Conservation (phyloP, 2,888 invertebrate species). For the Odontothrips loti region DNA sequence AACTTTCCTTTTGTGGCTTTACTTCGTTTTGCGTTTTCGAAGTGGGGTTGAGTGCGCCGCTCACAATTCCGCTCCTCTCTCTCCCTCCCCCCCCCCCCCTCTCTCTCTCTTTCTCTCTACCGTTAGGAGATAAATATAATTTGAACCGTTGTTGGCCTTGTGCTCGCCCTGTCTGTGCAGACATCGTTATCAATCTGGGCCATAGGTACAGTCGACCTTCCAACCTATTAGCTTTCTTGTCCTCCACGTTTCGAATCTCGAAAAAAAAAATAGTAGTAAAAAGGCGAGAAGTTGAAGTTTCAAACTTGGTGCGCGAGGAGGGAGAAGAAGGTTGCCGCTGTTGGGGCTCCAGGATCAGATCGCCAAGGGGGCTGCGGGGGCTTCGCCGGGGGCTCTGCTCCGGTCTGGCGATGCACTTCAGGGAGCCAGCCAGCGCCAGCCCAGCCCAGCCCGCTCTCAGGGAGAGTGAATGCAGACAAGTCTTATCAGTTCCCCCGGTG, state of each 20-base stretch:
- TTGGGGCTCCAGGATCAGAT: not conserved
- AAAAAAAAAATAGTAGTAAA: too few species aligned
- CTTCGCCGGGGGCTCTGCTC: not conserved
- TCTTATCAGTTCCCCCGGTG: not conserved
- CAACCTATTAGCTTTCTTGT: too few species aligned
- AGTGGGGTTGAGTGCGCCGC: not conserved
- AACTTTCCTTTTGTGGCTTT: conserved; percentile 17
- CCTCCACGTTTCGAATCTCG: too few species aligned
- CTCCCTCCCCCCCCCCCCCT: not conserved
- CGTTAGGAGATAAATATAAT: conserved; percentile 6
- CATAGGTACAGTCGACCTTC: too few species aligned
- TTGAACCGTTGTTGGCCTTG: not conserved
- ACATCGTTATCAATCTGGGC: too few species aligned
- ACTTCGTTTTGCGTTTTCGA: conserved; percentile 24
- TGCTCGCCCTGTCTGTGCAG: not conserved
- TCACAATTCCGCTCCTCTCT: not conserved
- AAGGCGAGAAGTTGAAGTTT: too few species aligned
- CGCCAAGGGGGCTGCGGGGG: not conserved
- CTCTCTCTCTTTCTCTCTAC: not conserved
- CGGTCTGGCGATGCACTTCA: not conserved
- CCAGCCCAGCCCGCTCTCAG: too few species aligned
- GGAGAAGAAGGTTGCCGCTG: not conserved
- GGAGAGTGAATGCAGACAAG: not conserved
- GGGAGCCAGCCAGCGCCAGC: not conserved
- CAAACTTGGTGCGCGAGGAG: not conserved